Percentiles rank a stretch among this genome's conserved stretches.
phyloP scores from a whole-genome alignment of 2,888 invertebrate species.

The Bibio marci region DNA sequence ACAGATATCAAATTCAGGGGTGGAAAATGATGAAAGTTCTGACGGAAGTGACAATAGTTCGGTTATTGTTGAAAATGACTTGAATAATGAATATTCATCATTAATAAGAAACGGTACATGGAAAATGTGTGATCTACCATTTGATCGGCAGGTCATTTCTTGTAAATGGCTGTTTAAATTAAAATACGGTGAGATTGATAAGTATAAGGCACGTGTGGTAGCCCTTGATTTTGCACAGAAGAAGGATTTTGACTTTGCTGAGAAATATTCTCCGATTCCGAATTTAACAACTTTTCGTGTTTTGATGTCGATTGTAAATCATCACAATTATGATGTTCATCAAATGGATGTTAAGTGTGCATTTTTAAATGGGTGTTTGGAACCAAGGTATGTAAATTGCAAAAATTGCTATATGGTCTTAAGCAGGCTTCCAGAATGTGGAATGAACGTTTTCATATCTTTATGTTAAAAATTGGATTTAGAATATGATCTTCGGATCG shows the following conservation, averaged over 20 bases:
- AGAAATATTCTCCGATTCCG: slow-evolving; percentile 10
- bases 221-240: slow-evolving; percentile 9
- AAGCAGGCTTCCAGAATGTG: slow-evolving; percentile 11
- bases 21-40: not conserved
- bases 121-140: slow-evolving; percentile 11
- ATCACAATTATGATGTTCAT: slow-evolving; percentile 8
- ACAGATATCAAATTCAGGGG: not conserved
- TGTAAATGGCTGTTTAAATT: slow-evolving; percentile 5
- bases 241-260: slow-evolving; percentile 9
- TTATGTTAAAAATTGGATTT: slow-evolving; percentile 7
- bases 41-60: not conserved
- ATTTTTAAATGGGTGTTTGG: slow-evolving; percentile 2
- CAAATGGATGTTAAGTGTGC: slow-evolving; percentile 5
- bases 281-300: slow-evolving; percentile 10
- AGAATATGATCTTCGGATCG: slow-evolving; percentile 10
- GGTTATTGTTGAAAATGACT: not conserved
- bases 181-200: slow-evolving; percentile 4
- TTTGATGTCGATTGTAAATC: slow-evolving; percentile 9
- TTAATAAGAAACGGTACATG: slow-evolving; percentile 11
- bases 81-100: slow-evolving; percentile 10
- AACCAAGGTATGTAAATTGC: slow-evolving; percentile 5
- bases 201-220: slow-evolving; percentile 10
- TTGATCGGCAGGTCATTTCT: slow-evolving; percentile 8
- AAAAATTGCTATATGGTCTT: slow-evolving; percentile 8
- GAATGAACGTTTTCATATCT: slow-evolving; percentile 8